Percentiles rank a stretch among this genome's conserved stretches.
phyloP scores from a whole-genome alignment of 2,797 vertebrate species.

The Eupleurogrammus muticus region DNA sequence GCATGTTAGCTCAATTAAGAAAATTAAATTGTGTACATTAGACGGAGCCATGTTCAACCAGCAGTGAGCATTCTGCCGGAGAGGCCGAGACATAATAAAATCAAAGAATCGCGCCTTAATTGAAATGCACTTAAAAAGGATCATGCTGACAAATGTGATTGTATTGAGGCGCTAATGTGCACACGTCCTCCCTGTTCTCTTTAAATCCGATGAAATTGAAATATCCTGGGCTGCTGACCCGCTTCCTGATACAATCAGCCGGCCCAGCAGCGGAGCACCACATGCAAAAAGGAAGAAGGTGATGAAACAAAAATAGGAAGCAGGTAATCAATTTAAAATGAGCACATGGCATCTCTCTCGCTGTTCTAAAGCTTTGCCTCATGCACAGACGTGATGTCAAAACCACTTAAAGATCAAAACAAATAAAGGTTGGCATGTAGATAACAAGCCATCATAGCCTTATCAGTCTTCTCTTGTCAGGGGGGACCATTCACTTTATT shows the following conservation, averaged over 20 bases:
- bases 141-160: conserved; percentile 97
- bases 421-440: conserved; percentile 86
- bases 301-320: conserved; percentile 44
- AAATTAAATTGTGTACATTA: conserved; percentile 98
- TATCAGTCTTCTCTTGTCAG: conserved; percentile 79
- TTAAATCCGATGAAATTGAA: conserved; percentile 97
- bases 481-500: conserved; percentile 80
- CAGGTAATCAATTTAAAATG: conserved; percentile 91
- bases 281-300: conserved; percentile 50
- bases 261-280: conserved; percentile 75
- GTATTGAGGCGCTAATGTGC: conserved; percentile 90
- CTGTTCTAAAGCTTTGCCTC: conserved; percentile 61
- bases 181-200: conserved; percentile 88
- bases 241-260: conserved; percentile 91
- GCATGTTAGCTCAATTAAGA: conserved; percentile 95
- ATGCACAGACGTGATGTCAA: conserved; percentile 73
- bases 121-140: conserved; percentile 99
- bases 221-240: conserved; percentile 88
- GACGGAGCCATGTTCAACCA: conserved; percentile 87
- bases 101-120: conserved; percentile 96
- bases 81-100: conserved; percentile 91
- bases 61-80: conserved; percentile 87
- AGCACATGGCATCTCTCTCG: conserved; percentile 77
- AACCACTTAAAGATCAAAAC: conserved; percentile 87
- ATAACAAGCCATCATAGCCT: conserved; percentile 85